Percentiles rank a stretch among this genome's conserved stretches.
phyloP scores from a whole-genome alignment of 2,113 vertebrate genomes.

The Pelecanoides urinatrix region DNA sequence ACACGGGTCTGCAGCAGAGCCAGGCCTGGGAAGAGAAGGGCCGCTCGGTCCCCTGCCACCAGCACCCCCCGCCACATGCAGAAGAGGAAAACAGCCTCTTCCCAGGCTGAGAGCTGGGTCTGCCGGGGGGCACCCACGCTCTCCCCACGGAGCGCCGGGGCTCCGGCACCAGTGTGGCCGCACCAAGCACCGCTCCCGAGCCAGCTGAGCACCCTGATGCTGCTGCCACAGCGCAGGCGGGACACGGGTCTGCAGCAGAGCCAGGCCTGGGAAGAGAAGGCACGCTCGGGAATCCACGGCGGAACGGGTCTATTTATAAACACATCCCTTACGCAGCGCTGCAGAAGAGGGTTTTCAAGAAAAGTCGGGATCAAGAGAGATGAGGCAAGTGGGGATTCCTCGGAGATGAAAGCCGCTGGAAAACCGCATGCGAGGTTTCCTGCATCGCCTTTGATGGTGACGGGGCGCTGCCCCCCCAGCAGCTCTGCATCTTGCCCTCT shows the following conservation, averaged over 20 bases:
- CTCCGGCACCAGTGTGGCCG: neutral
- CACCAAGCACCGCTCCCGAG: accelerated
- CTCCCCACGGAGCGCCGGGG: accelerated
- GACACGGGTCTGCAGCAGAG: neutral
- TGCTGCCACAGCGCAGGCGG: neutral
- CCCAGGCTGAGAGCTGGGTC: no score
- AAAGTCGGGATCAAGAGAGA: neutral
- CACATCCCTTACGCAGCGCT: neutral
- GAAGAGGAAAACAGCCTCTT: no score
- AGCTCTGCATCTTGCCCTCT: neutral
- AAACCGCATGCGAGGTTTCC: accelerated
- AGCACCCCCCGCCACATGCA: no score
- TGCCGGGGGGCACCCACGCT: neutral
- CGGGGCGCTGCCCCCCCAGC: accelerated
- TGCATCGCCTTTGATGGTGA: accelerated
- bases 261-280: neutral
- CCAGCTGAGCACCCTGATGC: accelerated
- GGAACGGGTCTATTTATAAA: neutral
- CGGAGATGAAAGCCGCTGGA: neutral
- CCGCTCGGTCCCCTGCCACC: no score
- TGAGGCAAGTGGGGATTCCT: neutral
- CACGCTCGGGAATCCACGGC: neutral
- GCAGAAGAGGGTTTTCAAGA: neutral
- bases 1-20: neutral
- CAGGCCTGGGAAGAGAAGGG: neutral